These are phyloP conservation scores for Vanessa cardui DNA, from an alignment of 2,888 invertebrate genomes.

Conservation along the genomic window DNA sequence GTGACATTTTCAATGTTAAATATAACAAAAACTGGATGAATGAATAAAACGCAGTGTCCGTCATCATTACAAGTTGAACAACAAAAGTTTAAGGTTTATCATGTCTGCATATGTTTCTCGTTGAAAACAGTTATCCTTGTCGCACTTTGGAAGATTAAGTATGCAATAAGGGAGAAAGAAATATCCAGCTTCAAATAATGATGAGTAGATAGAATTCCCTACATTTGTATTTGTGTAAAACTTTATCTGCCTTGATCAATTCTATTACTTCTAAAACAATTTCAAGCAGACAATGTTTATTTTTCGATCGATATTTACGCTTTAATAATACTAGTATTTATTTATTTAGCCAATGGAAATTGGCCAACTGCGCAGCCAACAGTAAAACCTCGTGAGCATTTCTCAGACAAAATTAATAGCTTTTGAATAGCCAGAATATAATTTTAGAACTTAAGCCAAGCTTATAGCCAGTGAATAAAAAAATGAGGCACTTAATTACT, in stretches of 20 bases:
- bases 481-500: neutral
- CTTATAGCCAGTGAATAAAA: neutral
- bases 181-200: neutral
- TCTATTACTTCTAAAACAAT: too few relatives aligned
- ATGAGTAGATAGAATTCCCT: neutral
- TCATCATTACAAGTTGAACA: neutral
- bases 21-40: constrained; percentile 5
- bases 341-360: too few relatives aligned
- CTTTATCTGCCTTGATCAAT: too few relatives aligned
- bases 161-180: neutral
- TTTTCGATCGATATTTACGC: too few relatives aligned
- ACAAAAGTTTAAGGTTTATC: neutral
- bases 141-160: neutral
- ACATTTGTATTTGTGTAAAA: neutral
- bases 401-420: too few relatives aligned
- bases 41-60: constrained; percentile 3
- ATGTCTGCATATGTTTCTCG: neutral
- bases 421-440: too few relatives aligned
- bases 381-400: too few relatives aligned
- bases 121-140: neutral
- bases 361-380: too few relatives aligned
- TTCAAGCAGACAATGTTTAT: too few relatives aligned
- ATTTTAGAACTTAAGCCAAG: neutral
- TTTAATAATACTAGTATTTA: too few relatives aligned
- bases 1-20: constrained; percentile 35